A percentile compares a stretch with the other conserved stretches of the same genome.
These are phyloP conservation scores for Aromia moschata DNA, from an alignment of 2,888 invertebrate genomes.

Conservation along the genomic window DNA sequence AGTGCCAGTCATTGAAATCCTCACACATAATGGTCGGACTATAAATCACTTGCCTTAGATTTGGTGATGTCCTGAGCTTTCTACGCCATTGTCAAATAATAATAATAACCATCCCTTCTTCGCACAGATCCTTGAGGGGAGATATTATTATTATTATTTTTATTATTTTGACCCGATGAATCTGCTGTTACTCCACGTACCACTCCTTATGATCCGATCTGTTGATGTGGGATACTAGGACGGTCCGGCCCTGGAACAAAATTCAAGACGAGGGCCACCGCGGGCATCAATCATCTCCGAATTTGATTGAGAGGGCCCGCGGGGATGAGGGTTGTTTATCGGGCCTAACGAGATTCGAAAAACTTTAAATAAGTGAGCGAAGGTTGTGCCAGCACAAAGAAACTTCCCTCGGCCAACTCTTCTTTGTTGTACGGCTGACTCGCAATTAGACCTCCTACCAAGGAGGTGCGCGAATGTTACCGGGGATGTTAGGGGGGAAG, in stretches of 20 bases:
- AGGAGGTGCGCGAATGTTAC: conserved; percentile 5
- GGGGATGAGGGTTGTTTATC: conserved; percentile 20
- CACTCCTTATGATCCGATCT: no score
- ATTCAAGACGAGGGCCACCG: conserved; percentile 10
- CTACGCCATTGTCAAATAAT: no score
- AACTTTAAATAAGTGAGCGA: conserved; percentile 20
- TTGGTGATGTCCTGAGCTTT: no score
- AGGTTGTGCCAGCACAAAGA: conserved; percentile 3
- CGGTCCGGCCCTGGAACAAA: conserved; percentile 3
- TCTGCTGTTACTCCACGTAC: no score
- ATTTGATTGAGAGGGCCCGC: conserved; percentile 22
- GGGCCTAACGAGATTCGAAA: conserved; percentile 23
- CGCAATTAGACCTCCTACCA: conserved; percentile 13
- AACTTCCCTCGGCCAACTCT: neutral
- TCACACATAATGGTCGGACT: no score
- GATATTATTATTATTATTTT: no score
- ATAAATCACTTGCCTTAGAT: no score
- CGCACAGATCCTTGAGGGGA: no score
- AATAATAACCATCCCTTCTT: no score
- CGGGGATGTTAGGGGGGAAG: conserved; percentile 2
- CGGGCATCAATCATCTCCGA: conserved; percentile 22
- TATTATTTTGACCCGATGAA: no score
- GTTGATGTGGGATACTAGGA: no score
- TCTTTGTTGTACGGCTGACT: conserved; percentile 3
- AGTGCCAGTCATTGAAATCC: no score